Percentiles rank a stretch among this genome's conserved stretches.
Conservation (phyloP, 1,140 invertebrate genomes). For the Drosophila elegans region DNA sequence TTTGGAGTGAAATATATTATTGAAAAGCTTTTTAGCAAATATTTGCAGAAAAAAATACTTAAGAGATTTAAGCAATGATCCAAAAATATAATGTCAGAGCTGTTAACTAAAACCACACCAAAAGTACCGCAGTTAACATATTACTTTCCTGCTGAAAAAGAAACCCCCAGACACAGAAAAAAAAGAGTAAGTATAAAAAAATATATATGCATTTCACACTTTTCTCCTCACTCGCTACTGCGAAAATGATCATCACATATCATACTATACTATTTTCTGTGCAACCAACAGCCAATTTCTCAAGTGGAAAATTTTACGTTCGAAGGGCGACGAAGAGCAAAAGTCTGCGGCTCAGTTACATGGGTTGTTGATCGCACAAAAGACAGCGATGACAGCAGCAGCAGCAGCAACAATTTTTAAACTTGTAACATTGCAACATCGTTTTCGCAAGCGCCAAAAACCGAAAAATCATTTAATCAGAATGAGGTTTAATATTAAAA, state of each 20-base stretch:
- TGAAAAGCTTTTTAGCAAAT: too few species aligned
- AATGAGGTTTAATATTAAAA: constrained; percentile 10
- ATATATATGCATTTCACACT: too few species aligned
- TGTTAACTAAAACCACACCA: too few species aligned
- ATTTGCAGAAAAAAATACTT: too few species aligned
- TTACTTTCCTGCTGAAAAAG: too few species aligned
- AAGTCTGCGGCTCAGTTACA: constrained; percentile 36
- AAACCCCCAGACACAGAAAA: too few species aligned
- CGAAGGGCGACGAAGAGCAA: constrained; percentile 38
- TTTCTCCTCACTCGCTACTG: not conserved
- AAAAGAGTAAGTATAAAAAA: too few species aligned
- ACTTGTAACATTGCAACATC: constrained; percentile 49
- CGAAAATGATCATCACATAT: not conserved
- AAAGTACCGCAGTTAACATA: too few species aligned
- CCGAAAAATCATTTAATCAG: constrained; percentile 22
- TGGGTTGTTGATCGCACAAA: constrained; percentile 48
- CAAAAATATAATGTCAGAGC: too few species aligned
- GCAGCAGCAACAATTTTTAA: constrained; percentile 33
- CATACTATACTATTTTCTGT: not conserved
- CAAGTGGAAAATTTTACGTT: constrained; percentile 30
- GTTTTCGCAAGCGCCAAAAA: constrained; percentile 49
- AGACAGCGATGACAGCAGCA: not conserved
- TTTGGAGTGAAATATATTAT: too few species aligned
- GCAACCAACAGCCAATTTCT: constrained; percentile 7
- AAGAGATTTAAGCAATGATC: too few species aligned